Evolutionary conservation across 1,140 invertebrate genomes (phyloP).

Genomic region (Halotydeus destructor): DNA sequence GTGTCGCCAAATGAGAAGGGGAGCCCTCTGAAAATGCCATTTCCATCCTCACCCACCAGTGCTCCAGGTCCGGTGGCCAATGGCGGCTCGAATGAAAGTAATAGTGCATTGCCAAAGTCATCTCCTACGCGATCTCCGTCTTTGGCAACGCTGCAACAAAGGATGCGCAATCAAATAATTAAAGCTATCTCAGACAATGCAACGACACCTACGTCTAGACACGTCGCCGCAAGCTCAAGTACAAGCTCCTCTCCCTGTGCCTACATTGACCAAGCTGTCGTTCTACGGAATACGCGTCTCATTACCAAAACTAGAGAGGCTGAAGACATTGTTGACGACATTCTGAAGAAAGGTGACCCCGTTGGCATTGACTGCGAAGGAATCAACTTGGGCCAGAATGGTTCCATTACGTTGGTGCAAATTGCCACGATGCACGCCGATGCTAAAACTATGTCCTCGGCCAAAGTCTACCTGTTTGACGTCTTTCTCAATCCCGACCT

Average conservation of each 20-base stretch:
- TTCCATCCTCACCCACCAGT: background rate
- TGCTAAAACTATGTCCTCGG: slow-evolving; percentile 19
- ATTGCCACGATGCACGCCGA: slow-evolving; percentile 39
- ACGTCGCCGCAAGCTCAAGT: slow-evolving; percentile 2
- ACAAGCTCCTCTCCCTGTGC: background rate
- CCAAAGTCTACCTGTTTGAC: slow-evolving; percentile 51
- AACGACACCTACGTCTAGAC: slow-evolving; percentile 41
- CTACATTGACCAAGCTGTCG: slow-evolving; percentile 7
- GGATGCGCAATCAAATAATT: slow-evolving; percentile 18
- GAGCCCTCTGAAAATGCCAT: background rate
- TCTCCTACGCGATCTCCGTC: slow-evolving; percentile 4
- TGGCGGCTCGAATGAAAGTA: no score
- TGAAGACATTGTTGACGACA: slow-evolving; percentile 44
- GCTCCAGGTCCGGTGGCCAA: slow-evolving; percentile 4
- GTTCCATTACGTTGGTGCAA: slow-evolving; percentile 53
- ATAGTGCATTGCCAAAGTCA: slow-evolving; percentile 7
- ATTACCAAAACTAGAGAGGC: slow-evolving; percentile 33
- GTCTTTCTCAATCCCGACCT: slow-evolving; percentile 60
- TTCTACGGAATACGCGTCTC: slow-evolving; percentile 11
- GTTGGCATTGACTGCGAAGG: slow-evolving; percentile 74
- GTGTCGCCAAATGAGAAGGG: slow-evolving; percentile 9
- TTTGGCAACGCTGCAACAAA: slow-evolving; percentile 15
- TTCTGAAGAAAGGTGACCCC: slow-evolving; percentile 36
- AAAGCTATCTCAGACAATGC: slow-evolving; percentile 54
- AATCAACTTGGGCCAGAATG: slow-evolving; percentile 53